Evolutionary conservation across 2,888 invertebrate species (phyloP).

Genomic region (Platycheirus albimanus): DNA sequence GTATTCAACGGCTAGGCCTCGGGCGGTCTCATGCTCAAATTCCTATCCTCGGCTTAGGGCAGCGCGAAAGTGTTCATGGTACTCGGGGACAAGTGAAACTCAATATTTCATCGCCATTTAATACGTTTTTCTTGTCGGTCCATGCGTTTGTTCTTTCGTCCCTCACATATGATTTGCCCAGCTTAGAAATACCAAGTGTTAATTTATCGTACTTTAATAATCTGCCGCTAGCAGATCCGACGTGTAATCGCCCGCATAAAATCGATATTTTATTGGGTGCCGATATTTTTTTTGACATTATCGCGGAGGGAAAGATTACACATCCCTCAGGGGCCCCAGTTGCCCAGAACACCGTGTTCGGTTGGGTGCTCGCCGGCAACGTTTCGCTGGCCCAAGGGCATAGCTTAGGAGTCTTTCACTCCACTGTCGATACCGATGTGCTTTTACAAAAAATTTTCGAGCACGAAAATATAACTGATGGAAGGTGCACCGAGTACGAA

Average conservation of each 20-base stretch:
- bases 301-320: background rate
- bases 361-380: conserved; percentile 32
- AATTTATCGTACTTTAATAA: conserved; percentile 2
- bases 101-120: background rate
- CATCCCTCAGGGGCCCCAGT: conserved; percentile 10
- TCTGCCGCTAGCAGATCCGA: background rate
- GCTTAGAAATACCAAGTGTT: background rate
- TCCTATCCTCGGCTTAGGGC: background rate
- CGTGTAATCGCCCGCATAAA: conserved; percentile 3
- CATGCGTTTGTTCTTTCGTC: conserved; percentile 1
- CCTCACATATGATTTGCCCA: too few species aligned
- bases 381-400: background rate
- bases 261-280: conserved; percentile 14
- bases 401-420: background rate
- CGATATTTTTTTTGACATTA: conserved; percentile 1
- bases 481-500: background rate
- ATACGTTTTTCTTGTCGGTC: background rate
- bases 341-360: conserved; percentile 32
- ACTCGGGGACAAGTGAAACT: background rate
- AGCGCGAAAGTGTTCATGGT: background rate
- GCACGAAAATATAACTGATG: conserved; percentile 2
- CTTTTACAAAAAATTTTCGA: conserved; percentile 20
- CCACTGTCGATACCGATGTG: background rate
- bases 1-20: background rate
- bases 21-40: background rate